Evolutionary conservation across 35 echinoderm and acorn worm genomes (phyloP), one percentile per base, ranked within the genome.

Genomic region (Heliocidaris erythrogramma): DNA sequence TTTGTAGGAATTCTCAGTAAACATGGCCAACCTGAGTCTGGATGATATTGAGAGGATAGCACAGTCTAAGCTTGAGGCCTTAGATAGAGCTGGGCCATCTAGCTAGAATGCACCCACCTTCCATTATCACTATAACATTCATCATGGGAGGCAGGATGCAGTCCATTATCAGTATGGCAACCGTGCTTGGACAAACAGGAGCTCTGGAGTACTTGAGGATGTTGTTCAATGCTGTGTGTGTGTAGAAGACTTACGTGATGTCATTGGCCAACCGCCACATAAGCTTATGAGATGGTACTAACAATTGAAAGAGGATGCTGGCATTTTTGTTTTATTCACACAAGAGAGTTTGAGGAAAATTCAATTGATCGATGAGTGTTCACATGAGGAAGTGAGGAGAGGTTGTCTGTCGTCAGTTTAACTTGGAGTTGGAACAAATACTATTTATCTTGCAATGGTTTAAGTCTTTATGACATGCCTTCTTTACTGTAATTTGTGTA

Each of bases 31-130:
- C 94, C 86, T 96, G 30, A 96, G 95, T 88, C 85, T 96, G 32
- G 95, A 96, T 94, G 95, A 96, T 21, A 96, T 96, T 30, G 95
- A 96, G 53, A 96, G 95, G 85, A 96, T 96, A 78, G 69, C 95
- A 47, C 86, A 86, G 92, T 94, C 92, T 47, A 94, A 94, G 85
- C 52, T 96, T 47, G 85, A 93, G 48, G 91, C 53, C 49, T n/a
- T 31, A 42, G 92, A 94, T 87, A 92, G 93, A 94, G 92, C 95
- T 30, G 95, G 95, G 5, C 92, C 95, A 16, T 96, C 95, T 24
- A 96, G 47, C 91, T 92, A 92, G 91, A 92, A 49, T 12, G 6
- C 1, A 89, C 87, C 8, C 27, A 78, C 17, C 18, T 78, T 21
- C 21, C 18, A 21, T 56, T 14, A 56, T 56, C 35, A 42, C 35